Conservation (phyloP, 2,888 invertebrate genomes). For the Parnassius apollo region DNA sequence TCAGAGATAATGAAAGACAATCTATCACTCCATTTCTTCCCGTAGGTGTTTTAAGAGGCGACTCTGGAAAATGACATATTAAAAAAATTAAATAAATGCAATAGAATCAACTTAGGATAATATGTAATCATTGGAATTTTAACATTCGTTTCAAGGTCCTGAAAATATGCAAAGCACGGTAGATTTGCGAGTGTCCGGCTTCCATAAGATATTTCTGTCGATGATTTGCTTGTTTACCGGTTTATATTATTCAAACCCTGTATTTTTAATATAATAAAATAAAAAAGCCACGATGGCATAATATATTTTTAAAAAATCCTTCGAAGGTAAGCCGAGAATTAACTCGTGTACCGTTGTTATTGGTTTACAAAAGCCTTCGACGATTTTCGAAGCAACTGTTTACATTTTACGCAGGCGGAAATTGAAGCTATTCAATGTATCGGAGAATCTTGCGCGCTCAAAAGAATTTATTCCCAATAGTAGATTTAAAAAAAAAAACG, state of each 20-base stretch:
- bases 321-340: constrained; percentile 17
- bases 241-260: no score
- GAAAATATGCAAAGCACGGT: no score
- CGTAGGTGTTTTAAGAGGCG: no score
- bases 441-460: constrained; percentile 37
- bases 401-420: constrained; percentile 34
- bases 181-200: no score
- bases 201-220: no score
- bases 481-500: constrained; percentile 27
- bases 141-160: background rate
- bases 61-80: no score
- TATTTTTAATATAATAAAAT: background rate
- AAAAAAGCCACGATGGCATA: background rate
- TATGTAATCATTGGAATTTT: no score
- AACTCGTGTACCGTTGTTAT: constrained; percentile 27
- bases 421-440: constrained; percentile 45
- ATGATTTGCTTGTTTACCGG: no score
- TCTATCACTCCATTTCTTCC: no score
- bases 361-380: constrained; percentile 27
- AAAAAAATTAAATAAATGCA: no score
- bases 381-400: constrained; percentile 32
- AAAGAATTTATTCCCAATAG: constrained; percentile 35
- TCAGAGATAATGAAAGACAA: no score
- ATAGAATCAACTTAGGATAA: no score
- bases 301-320: background rate